Evolutionary conservation across 2,888 invertebrate species (phyloP).

Genomic region (Subacronicta megacephala): DNA sequence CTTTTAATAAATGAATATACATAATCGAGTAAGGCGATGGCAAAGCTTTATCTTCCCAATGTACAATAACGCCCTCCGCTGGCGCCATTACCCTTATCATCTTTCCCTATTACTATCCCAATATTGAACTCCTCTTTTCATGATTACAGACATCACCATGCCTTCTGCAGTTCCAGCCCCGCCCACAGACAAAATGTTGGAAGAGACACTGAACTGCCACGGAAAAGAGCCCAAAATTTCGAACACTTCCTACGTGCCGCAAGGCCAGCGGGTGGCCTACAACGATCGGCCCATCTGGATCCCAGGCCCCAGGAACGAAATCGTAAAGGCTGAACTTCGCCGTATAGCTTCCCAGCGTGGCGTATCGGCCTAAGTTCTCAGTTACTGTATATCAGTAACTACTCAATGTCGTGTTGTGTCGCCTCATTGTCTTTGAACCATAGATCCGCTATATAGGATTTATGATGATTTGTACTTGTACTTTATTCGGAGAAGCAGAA

Average conservation of each 20-base stretch:
- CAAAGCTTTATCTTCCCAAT: no score
- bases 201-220: no score
- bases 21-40: no score
- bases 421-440: neutral
- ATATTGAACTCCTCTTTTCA: no score
- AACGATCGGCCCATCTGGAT: no score
- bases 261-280: no score
- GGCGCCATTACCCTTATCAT: neutral
- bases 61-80: neutral
- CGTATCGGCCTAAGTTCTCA: no score
- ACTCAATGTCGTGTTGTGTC: neutral
- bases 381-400: neutral
- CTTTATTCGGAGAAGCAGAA: neutral
- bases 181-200: neutral
- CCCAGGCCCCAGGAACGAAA: no score
- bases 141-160: neutral
- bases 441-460: slow-evolving; percentile 1
- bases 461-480: slow-evolving; percentile 1
- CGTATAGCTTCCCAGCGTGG: no score
- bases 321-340: neutral
- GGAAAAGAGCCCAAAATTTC: no score
- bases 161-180: neutral
- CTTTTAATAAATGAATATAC: no score
- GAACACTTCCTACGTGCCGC: no score
- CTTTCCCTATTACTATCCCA: neutral